Evolutionary conservation across 2,797 vertebrate genomes (phyloP), one percentile per base, ranked within the genome.

Genomic region (Ceyx erithaca): DNA sequence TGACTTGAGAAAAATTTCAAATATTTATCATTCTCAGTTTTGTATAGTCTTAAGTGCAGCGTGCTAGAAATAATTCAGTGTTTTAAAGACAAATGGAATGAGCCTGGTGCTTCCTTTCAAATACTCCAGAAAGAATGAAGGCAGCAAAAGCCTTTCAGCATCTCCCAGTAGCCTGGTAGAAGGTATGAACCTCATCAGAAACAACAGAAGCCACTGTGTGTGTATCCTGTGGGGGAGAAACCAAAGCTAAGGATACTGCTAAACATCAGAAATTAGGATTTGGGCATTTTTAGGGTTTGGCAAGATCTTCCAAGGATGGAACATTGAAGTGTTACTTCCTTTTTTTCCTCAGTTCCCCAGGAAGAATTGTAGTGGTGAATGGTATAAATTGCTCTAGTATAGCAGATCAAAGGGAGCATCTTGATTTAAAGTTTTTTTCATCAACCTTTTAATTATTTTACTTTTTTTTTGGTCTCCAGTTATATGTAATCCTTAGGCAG

Each of bases 221-320:
- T 61, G 9, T 71, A 7, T 37, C 40, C 75, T 2, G 1, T 46
- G 33, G 35, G 61, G 10, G 26, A 49, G 23, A 49, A 85, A 18
- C 4, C 8, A 15, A 58, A 37, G 13, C 28, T 35, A 7, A 37
- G 30, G 26, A 9, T 70, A 41, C 15, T 10, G 8, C 25, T 51
- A 43, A 45, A 31, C 7, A 10, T 23, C 20, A 54, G 45, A 67
- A 64, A 19, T 3, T 5, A 8, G 18, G 13, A 11, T 69, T 64
- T 78, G 62, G n/a, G 18, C 22, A 7, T 49, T 2, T 2, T 23
- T 62, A 7, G 0, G 0, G 35, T 54, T 75, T 2, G 8, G 26
- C 1, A 4, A 17, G 6, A 2, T 73, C 55, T 67, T 59, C 33
- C 23, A 58, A 10, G 41, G 18, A 14, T 40, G 61, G 54, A 77